Evolutionary conservation across 2,113 vertebrate species (phyloP).

Genomic region (Physeter macrocephalus): DNA sequence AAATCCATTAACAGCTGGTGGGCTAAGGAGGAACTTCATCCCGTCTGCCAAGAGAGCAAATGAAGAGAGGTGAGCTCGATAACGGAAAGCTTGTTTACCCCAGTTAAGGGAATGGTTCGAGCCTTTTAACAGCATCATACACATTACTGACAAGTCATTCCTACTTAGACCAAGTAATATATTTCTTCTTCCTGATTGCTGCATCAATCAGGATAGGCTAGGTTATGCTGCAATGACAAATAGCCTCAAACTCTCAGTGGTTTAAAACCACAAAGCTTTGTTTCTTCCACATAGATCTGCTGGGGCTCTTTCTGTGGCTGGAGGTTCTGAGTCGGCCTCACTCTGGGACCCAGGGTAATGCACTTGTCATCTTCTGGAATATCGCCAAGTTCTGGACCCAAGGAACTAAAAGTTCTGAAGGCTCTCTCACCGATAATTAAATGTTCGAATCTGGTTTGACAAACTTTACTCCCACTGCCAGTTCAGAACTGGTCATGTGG

Average conservation of each 20-base stretch:
- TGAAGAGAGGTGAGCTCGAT: not conserved
- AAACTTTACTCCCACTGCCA: not conserved
- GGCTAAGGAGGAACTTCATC: not conserved
- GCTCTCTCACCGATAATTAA: not conserved
- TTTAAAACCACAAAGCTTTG: not conserved
- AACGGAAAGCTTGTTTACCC: not conserved
- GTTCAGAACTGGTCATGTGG: not conserved
- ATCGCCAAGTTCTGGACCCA: not conserved
- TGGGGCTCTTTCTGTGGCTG: not conserved
- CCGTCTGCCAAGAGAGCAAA: not conserved
- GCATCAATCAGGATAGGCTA: not conserved
- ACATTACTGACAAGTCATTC: not conserved
- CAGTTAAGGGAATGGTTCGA: not conserved
- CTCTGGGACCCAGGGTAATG: not conserved
- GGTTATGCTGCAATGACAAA: not conserved
- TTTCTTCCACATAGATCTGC: not conserved
- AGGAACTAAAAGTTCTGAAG: not conserved
- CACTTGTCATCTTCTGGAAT: not conserved
- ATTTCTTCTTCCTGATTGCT: not conserved
- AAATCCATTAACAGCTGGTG: not conserved
- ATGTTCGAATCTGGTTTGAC: not conserved
- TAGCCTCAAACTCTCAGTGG: not conserved
- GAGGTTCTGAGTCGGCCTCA: not conserved
- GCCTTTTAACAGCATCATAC: not conserved
- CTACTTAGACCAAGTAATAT: accelerated